Percentiles rank a stretch among this genome's conserved stretches.
Conservation (phyloP, 2,888 invertebrate species). For the Augiades crinisus region DNA sequence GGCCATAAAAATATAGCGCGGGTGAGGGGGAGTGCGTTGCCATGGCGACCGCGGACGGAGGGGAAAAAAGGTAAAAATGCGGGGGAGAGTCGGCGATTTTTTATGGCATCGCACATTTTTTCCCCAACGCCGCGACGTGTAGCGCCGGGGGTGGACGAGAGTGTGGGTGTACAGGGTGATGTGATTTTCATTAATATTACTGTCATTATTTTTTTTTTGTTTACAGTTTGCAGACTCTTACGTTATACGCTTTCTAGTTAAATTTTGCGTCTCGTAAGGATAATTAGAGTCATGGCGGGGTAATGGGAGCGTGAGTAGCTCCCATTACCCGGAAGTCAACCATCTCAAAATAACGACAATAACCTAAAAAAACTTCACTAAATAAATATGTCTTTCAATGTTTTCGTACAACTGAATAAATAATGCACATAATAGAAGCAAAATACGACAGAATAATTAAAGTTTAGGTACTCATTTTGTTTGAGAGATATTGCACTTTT, state of each 20-base stretch:
- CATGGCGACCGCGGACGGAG: constrained; percentile 72
- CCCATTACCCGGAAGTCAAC: too few species aligned
- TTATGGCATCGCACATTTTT: constrained; percentile 81
- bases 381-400: background rate
- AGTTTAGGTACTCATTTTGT: too few species aligned
- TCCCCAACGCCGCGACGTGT: constrained; percentile 66
- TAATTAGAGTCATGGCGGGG: too few species aligned
- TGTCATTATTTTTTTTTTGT: too few species aligned
- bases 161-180: constrained; percentile 48
- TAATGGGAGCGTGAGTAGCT: too few species aligned
- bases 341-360: too few species aligned
- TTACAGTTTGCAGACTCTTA: too few species aligned
- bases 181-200: too few species aligned
- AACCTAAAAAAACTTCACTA: too few species aligned
- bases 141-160: constrained; percentile 39
- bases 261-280: too few species aligned
- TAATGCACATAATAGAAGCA: background rate
- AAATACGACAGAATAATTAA: background rate
- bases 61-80: constrained; percentile 81
- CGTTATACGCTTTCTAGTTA: too few species aligned
- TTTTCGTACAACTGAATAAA: background rate
- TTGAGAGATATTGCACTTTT: too few species aligned
- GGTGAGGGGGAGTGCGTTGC: constrained; percentile 57
- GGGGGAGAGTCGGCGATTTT: constrained; percentile 78
- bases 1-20: constrained; percentile 71